Conservation (phyloP, 2,113 vertebrate genomes). For the Syngnathoides biaculeatus region DNA sequence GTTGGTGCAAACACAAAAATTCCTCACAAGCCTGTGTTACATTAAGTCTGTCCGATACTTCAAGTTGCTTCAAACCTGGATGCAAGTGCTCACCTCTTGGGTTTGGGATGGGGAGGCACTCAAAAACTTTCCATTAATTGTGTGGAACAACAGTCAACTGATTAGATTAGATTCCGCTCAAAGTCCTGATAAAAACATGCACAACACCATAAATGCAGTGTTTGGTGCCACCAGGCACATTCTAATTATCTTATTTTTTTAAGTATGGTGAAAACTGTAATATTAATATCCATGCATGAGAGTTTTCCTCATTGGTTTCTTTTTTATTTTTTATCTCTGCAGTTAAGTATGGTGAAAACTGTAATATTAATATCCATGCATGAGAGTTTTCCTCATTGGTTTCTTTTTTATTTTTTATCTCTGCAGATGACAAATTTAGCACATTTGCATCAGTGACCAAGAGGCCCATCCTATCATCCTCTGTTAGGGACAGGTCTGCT, state of each 20-base stretch:
- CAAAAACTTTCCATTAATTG: neutral
- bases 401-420: neutral
- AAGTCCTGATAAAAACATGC: neutral
- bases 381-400: neutral
- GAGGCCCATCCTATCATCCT: slow-evolving; percentile 41
- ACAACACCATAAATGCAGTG: neutral
- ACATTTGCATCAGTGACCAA: slow-evolving; percentile 42
- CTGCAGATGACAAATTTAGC: slow-evolving; percentile 69
- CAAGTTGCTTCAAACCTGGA: neutral
- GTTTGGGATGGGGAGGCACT: no score
- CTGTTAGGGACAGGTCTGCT: slow-evolving; percentile 77
- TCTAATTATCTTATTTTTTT: slow-evolving; percentile 17
- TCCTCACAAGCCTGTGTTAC: neutral
- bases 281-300: neutral
- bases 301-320: no score
- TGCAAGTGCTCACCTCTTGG: neutral
- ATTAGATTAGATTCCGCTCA: neutral
- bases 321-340: no score
- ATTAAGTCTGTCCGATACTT: neutral
- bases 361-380: neutral
- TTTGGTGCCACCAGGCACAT: slow-evolving; percentile 1
- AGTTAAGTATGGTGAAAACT: neutral
- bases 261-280: neutral
- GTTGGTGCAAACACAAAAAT: neutral
- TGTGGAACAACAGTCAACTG: neutral